Evolutionary conservation across 2,113 vertebrate species (phyloP).

Genomic region (Microcebus murinus): DNA sequence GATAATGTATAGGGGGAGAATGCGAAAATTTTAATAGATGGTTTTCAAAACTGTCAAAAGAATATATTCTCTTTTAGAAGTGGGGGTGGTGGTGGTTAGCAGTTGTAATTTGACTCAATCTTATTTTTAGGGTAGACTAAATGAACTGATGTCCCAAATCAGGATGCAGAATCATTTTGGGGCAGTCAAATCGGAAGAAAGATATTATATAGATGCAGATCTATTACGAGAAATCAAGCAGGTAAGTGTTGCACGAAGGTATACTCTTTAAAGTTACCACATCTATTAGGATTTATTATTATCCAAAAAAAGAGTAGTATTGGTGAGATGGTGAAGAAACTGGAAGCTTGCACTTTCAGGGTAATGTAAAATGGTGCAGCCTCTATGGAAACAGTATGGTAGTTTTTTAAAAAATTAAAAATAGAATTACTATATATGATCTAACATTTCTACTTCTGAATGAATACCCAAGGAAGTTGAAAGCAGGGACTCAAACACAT

Average conservation of each 20-base stretch:
- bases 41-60: neutral
- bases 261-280: neutral
- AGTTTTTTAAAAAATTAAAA: neutral
- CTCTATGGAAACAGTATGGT: neutral
- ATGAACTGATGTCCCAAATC: constrained; percentile 99
- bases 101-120: neutral
- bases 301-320: neutral
- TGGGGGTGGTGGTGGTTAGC: neutral
- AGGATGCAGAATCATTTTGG: constrained; percentile 99
- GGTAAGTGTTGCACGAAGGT: constrained; percentile 79
- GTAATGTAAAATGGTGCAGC: neutral
- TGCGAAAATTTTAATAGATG: neutral
- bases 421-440: neutral
- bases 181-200: constrained; percentile 94
- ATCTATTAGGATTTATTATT: neutral
- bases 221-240: constrained; percentile 97
- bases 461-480: neutral
- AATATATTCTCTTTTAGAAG: constrained; percentile 10
- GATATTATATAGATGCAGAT: constrained; percentile 94
- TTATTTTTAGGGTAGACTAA: constrained; percentile 93
- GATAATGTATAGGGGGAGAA: neutral
- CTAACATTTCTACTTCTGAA: neutral
- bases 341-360: neutral
- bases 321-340: neutral
- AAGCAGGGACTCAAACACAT: neutral